Evolutionary conservation across 2,888 invertebrate genomes (phyloP).

Genomic region (Ceratothoa steindachneri): DNA sequence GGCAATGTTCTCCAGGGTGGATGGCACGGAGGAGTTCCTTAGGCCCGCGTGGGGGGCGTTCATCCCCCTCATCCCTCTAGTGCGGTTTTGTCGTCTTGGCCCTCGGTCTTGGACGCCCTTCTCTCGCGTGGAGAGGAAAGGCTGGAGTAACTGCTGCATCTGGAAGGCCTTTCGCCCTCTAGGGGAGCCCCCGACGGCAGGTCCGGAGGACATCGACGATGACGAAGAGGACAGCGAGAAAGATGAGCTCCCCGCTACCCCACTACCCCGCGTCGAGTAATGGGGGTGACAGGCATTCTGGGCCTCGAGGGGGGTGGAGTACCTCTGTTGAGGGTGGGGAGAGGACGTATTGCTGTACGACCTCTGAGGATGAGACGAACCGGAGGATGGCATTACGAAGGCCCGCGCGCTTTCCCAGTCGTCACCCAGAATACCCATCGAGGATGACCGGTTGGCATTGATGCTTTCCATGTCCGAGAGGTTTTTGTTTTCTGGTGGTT

Average conservation of each 20-base stretch:
- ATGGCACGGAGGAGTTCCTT: not conserved
- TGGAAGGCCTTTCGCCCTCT: not conserved
- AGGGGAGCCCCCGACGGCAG: not conserved
- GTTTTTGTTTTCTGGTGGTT: not conserved
- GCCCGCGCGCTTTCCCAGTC: slow-evolving; percentile 3
- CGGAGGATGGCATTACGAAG: not conserved
- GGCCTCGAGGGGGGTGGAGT: not conserved
- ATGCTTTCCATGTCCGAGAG: not conserved
- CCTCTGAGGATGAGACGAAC: not conserved
- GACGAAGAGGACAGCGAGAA: not conserved
- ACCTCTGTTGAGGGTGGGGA: not conserved
- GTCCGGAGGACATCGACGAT: not conserved
- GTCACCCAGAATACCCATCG: not conserved
- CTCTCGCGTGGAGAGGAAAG: not conserved
- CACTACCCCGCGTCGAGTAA: not conserved
- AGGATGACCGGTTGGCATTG: not conserved
- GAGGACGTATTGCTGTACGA: not conserved
- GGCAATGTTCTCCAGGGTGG: not conserved
- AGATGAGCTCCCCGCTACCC: not conserved
- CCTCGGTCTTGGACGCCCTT: not conserved
- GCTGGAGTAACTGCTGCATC: not conserved
- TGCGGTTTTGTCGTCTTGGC: not conserved
- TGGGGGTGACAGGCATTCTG: not conserved
- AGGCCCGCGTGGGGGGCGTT: not conserved
- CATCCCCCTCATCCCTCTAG: not conserved